phyloP scores from a whole-genome alignment of 2,113 vertebrate genomes.

The Perca fluviatilis region DNA sequence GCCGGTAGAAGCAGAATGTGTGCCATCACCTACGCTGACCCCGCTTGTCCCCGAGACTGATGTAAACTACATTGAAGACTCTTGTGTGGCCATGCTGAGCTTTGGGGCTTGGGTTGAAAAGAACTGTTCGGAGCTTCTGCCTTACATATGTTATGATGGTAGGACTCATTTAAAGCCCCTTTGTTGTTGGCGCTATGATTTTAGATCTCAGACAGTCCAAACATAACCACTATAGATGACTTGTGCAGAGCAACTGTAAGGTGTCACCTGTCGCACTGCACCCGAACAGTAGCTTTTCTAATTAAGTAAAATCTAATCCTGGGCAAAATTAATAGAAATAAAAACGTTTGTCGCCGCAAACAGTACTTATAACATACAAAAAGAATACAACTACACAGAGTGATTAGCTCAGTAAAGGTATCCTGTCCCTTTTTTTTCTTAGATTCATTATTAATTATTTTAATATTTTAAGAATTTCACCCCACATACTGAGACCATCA shows the following conservation, averaged over 20 bases:
- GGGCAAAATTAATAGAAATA: background rate
- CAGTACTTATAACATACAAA: background rate
- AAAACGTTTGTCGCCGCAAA: background rate
- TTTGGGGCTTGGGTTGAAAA: conserved; percentile 80
- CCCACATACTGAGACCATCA: too few species aligned
- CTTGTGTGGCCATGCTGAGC: conserved; percentile 74
- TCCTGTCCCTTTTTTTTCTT: background rate
- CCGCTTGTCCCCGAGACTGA: background rate
- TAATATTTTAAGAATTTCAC: too few species aligned
- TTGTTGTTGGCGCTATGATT: background rate
- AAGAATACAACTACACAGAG: background rate
- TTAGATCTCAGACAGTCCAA: background rate
- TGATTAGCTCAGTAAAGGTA: background rate
- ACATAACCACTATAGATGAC: background rate
- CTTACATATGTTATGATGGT: conserved; percentile 84
- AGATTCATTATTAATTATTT: too few species aligned
- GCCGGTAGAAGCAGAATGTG: background rate
- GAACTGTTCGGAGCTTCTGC: conserved; percentile 56
- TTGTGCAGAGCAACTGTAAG: background rate
- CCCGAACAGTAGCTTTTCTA: background rate
- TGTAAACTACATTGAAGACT: conserved; percentile 61
- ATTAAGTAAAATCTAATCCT: background rate
- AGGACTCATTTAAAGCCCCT: conserved; percentile 6
- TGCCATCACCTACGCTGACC: background rate
- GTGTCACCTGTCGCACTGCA: background rate